Conservation (phyloP, 2,797 vertebrate species). For the Cheracebus regulus region DNA sequence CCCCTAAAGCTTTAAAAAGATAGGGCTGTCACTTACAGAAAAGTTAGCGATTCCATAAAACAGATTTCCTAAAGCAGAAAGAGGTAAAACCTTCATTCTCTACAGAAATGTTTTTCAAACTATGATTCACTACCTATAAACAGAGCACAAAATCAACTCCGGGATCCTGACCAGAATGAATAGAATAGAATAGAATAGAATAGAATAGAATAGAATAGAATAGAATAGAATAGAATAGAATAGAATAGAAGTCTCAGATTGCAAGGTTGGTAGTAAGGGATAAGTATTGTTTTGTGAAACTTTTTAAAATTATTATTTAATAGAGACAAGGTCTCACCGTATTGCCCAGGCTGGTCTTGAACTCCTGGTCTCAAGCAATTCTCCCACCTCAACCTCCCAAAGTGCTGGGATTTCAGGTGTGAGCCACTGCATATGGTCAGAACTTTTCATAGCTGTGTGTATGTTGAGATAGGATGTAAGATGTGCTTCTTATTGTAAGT, state of each 20-base stretch:
- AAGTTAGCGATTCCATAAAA: neutral
- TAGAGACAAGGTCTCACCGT: neutral
- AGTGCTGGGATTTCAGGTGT: neutral
- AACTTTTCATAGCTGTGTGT: neutral
- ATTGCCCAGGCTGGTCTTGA: neutral
- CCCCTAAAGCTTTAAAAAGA: neutral
- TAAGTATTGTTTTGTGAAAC: neutral
- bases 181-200: neutral
- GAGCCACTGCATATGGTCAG: neutral
- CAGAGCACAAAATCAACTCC: neutral
- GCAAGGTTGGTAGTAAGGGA: neutral
- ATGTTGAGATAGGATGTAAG: neutral
- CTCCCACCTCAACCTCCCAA: neutral
- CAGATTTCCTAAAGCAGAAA: constrained; percentile 5
- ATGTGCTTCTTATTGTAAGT: neutral
- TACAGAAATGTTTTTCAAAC: neutral
- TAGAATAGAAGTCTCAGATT: neutral
- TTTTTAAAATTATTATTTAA: neutral
- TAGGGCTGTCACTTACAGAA: neutral
- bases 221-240: neutral
- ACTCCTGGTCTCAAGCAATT: neutral
- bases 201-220: neutral
- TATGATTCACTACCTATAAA: neutral
- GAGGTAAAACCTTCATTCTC: neutral
- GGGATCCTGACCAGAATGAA: neutral